Evolutionary conservation across 2,797 vertebrate species (phyloP), one percentile per base, ranked within the genome.

Genomic region (Ctenosaura bakeri): DNA sequence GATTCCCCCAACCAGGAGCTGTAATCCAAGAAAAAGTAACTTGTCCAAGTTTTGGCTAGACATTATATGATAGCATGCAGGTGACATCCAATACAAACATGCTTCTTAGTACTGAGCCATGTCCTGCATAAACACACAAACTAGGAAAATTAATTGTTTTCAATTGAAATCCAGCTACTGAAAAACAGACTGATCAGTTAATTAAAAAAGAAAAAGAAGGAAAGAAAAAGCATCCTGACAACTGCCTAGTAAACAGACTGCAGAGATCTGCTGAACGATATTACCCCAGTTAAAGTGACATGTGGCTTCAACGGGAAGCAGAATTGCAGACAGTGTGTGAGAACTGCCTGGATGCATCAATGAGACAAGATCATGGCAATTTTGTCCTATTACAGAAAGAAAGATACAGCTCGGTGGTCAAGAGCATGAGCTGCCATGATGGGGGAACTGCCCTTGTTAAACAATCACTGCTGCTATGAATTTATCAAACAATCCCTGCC

Each of bases 111-210:
- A 73, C 77, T 64, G 62, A 91, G 32, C 16, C 79, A 94, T 42
- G 42, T 42, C 42, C 42, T 42, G 1, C 3, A 42, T 42, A 42
- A 91, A 84, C 83, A 91, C 29, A 81, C 10, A 1, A 8, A 18
- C 90, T 89, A 50, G 46, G 50, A 76, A 46, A 71, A 94, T 42
- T 42, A 94, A 94, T 92, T 85, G 76, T 91, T 93, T 84, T 89
- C 84, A 87, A 74, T 92, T 92, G 38, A 92, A 89, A 22, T 88
- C 32, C 42, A 80, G 78, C 56, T 89, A 64, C 54, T 89, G 71
- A 93, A 93, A 92, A 24, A 86, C n/a, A 84, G 69, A 92, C 62
- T 85, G 66, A 1, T 22, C 62, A 82, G 29, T 89, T 94, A 90
- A 94, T 95, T 90, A 32, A 93, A 95, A 93, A 77, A 86, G 16